These are phyloP conservation scores for Peucedramus taeniatus DNA, from an alignment of 2,113 vertebrate species.

Conservation along the genomic window DNA sequence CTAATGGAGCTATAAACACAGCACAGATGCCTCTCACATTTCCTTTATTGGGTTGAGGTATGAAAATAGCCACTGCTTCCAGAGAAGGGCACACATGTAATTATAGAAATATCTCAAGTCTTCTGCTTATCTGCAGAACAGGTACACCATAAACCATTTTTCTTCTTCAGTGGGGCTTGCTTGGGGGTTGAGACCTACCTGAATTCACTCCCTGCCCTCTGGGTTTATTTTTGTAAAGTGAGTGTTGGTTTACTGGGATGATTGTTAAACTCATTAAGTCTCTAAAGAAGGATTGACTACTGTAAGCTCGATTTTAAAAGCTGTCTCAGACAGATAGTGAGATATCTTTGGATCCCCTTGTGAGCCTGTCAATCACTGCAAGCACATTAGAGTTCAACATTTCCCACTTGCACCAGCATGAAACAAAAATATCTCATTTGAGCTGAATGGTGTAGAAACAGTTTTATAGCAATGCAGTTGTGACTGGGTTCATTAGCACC, in stretches of 20 bases:
- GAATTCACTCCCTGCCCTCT: neutral
- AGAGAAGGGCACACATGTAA: neutral
- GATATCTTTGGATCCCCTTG: neutral
- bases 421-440: neutral
- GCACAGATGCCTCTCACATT: conserved; percentile 45
- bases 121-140: neutral
- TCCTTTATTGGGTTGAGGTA: conserved; percentile 32
- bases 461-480: accelerated
- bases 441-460: neutral
- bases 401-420: neutral
- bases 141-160: neutral
- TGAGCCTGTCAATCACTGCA: neutral
- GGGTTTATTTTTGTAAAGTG: neutral
- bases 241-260: neutral
- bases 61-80: conserved; percentile 28
- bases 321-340: neutral
- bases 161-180: neutral
- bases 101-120: neutral
- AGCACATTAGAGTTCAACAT: neutral
- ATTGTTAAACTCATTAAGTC: neutral
- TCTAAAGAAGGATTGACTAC: neutral
- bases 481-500: neutral
- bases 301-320: neutral
- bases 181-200: neutral
- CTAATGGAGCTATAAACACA: conserved; percentile 61